A percentile compares a stretch with the other conserved stretches of the same genome.
phyloP scores from a whole-genome alignment of 2,113 vertebrate genomes.

The Cnemophilus loriae region DNA sequence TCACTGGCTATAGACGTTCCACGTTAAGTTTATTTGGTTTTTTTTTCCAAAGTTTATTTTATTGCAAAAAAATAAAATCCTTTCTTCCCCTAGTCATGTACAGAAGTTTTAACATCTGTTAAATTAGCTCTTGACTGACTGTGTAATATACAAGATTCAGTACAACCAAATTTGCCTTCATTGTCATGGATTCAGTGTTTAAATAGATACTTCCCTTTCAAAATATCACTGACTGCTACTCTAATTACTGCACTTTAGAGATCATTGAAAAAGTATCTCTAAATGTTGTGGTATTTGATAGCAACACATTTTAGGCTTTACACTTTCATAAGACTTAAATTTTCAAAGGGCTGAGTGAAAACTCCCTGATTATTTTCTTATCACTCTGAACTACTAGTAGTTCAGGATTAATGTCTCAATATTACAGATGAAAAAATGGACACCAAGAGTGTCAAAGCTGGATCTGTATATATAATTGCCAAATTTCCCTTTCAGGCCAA shows the following conservation, averaged over 20 bases:
- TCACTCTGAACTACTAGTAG: not conserved
- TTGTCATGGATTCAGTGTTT: not conserved
- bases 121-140: not conserved
- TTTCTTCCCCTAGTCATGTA: not conserved
- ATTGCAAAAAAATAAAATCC: not conserved
- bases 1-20: too few species aligned
- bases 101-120: not conserved
- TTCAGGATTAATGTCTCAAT: not conserved
- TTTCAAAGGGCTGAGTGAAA: not conserved
- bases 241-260: not conserved
- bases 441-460: not conserved
- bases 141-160: not conserved
- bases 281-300: not conserved
- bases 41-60: not conserved
- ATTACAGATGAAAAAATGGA: not conserved
- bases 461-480: not conserved
- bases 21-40: too few species aligned
- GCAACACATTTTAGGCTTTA: not conserved
- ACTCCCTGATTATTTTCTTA: not conserved
- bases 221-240: not conserved
- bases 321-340: not conserved
- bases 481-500: not conserved
- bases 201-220: not conserved
- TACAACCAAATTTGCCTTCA: not conserved
- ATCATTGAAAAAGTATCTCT: not conserved